phyloP scores from a whole-genome alignment of 2,797 vertebrate species.

The Tokudaia tokunoshimensis region DNA sequence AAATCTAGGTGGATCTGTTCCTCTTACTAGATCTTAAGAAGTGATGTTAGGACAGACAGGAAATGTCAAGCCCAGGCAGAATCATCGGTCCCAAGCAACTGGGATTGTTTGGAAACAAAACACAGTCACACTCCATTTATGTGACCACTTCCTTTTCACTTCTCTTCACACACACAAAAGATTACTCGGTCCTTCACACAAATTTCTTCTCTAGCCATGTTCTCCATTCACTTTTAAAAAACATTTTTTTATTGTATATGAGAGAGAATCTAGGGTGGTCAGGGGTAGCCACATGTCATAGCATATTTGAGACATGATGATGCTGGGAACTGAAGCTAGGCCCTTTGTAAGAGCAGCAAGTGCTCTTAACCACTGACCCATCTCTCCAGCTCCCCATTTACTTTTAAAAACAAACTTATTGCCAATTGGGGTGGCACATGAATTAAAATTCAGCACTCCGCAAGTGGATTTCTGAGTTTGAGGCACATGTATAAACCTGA shows the following conservation, averaged over 20 bases:
- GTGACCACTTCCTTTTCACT: constrained; percentile 44
- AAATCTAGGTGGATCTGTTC: constrained; percentile 15
- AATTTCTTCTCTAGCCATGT: constrained; percentile 10
- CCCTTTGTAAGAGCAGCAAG: neutral
- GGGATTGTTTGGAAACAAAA: constrained; percentile 64
- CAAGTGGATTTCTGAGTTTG: neutral
- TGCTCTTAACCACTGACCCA: too few relatives aligned
- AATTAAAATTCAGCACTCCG: neutral
- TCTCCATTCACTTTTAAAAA: constrained; percentile 12
- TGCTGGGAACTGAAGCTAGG: neutral
- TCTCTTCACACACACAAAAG: neutral
- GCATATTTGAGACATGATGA: neutral
- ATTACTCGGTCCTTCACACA: constrained; percentile 10
- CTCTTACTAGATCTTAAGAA: constrained; percentile 5
- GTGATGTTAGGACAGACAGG: constrained; percentile 8
- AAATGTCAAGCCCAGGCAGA: constrained; percentile 57
- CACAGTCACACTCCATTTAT: constrained; percentile 43
- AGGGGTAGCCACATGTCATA: neutral
- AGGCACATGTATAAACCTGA: neutral
- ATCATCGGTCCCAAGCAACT: constrained; percentile 58
- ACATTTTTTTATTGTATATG: neutral
- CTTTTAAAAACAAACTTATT: neutral
- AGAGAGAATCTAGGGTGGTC: neutral
- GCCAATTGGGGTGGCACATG: neutral
- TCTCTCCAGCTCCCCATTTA: neutral